These are phyloP conservation scores for Eurytoma californica DNA, from an alignment of 2,888 invertebrate genomes.

Conservation along the genomic window DNA sequence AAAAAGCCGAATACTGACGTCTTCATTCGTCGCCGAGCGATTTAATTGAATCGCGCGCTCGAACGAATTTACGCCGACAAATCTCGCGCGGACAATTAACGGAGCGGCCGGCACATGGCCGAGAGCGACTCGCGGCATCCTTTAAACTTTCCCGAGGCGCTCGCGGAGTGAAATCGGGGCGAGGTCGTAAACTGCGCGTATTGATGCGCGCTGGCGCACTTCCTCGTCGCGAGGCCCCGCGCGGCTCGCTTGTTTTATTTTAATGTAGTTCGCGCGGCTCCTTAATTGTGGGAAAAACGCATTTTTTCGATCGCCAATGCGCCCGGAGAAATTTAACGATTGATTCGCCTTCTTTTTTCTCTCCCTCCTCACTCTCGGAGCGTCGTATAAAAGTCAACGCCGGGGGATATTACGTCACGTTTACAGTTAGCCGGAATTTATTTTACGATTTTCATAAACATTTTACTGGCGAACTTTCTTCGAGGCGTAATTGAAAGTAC, in stretches of 20 bases:
- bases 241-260: slow-evolving; percentile 25
- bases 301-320: slow-evolving; percentile 28
- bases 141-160: slow-evolving; percentile 36
- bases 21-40: slow-evolving; percentile 29
- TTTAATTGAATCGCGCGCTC: slow-evolving; percentile 14
- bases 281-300: slow-evolving; percentile 42
- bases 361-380: background rate
- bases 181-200: slow-evolving; percentile 47
- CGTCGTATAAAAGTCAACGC: slow-evolving; percentile 23
- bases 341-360: background rate
- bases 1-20: slow-evolving; percentile 7
- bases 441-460: background rate
- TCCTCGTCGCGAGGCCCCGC: background rate
- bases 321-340: background rate
- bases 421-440: slow-evolving; percentile 25
- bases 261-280: background rate
- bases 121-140: slow-evolving; percentile 38
- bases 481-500: background rate
- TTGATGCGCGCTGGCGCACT: slow-evolving; percentile 41
- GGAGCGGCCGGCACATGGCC: background rate
- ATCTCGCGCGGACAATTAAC: slow-evolving; percentile 17
- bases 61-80: slow-evolving; percentile 44
- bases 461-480: background rate
- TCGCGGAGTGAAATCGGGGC: slow-evolving; percentile 49
- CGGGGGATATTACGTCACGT: slow-evolving; percentile 10